Percentiles rank a stretch among this genome's conserved stretches.
These are phyloP conservation scores for Larimichthys polyactis DNA, from an alignment of 2,113 vertebrate species.

Conservation along the genomic window DNA sequence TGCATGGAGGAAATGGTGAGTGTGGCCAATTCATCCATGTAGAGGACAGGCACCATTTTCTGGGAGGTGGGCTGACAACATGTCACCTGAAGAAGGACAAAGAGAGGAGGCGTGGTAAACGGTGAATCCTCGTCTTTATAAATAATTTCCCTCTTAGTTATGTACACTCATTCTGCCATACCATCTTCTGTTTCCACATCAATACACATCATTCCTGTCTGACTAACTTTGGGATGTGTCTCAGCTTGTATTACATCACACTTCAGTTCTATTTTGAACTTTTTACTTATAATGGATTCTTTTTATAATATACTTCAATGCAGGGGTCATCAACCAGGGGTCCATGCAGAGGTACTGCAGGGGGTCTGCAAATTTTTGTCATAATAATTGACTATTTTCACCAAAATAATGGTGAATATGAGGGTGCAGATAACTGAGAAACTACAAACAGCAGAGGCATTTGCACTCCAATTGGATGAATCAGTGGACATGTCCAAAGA, in stretches of 20 bases:
- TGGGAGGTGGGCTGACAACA: slow-evolving; percentile 73
- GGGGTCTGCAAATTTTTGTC: too few species aligned
- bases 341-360: too few species aligned
- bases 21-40: slow-evolving; percentile 71
- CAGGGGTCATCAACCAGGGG: too few species aligned
- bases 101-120: neutral
- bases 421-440: too few species aligned
- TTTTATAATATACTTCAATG: too few species aligned
- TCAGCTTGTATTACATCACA: neutral
- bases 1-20: slow-evolving; percentile 72
- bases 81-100: slow-evolving; percentile 42
- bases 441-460: too few species aligned
- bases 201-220: neutral
- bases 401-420: too few species aligned
- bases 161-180: neutral
- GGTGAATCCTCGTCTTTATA: neutral
- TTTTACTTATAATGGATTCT: too few species aligned
- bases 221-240: slow-evolving; percentile 4
- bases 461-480: too few species aligned
- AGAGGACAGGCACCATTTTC: slow-evolving; percentile 71
- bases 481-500: too few species aligned
- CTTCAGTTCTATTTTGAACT: slow-evolving; percentile 26
- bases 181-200: neutral
- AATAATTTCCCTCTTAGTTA: neutral
- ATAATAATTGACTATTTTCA: too few species aligned